Evolutionary conservation across 2,888 invertebrate genomes (phyloP), one percentile per base, ranked within the genome.

Genomic region (Andrena hattorfiana): DNA sequence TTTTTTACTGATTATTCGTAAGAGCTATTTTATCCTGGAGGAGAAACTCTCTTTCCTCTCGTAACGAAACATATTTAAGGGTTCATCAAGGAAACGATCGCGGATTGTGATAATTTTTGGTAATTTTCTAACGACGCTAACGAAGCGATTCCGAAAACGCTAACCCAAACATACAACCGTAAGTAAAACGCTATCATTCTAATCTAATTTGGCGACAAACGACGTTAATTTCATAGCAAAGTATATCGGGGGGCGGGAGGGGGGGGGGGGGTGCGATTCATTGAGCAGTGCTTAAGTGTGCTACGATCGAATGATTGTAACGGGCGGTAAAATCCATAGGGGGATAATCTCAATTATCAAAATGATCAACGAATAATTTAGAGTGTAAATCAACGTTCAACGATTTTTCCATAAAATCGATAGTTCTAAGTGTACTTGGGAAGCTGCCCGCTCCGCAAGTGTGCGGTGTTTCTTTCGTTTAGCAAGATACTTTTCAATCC

Each of bases 61-160:
- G 10, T 30, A 30, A 48, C 49, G 30, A 60, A 32, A 64, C 70
- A 77, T 26, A 30, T 70, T 70, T 77, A 62, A 77, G 60, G 59
- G 67, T 78, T 71, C 59, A 28, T 28, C 16, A 71, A 62, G 66
- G 42, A 54, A 80, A 80, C 51, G 78, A 78, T 78, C 67, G 62
- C 62, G 68, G 54, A 72, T 81, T 81, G 81, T 79, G 81, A 81
- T 81, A 73, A 78, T 81, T 78, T 81, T 80, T 80, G 79, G 77
- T 80, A 80, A 80, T 80, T 80, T 71, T 77, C 67, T 78, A 80
- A 78, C 54, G 13, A 71, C 30, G 64, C 70, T 71, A 60, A 35
- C 42, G 42, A 13, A 59, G 66, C 35, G 56, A 73, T 56, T 66
- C 54, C 28, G 42, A 51, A 51, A 20, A 56, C 35, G 35, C 35